phyloP scores from a whole-genome alignment of 2,797 vertebrate species.

The Falco naumanni region DNA sequence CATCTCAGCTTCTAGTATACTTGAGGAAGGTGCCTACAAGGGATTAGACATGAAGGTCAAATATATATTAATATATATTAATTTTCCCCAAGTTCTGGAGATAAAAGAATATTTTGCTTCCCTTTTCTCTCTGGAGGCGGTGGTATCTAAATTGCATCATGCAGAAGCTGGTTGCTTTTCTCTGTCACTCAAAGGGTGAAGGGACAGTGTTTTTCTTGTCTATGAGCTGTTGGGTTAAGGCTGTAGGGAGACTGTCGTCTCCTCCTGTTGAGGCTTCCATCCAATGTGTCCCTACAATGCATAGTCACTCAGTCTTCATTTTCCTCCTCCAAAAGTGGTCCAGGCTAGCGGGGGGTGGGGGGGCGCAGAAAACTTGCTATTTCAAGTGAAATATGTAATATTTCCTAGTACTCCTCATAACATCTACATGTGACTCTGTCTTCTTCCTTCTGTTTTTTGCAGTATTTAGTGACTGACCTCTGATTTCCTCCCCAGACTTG shows the following conservation, averaged over 20 bases:
- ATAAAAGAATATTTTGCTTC: background rate
- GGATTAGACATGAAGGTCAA: background rate
- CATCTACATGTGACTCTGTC: background rate
- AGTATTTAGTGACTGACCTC: background rate
- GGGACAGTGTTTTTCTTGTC: background rate
- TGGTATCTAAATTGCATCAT: background rate
- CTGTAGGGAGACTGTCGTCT: background rate
- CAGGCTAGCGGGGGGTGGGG: background rate
- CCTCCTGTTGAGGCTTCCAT: background rate
- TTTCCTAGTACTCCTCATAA: background rate
- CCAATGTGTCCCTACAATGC: rapidly evolving
- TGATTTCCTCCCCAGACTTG: background rate
- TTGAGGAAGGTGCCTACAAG: background rate
- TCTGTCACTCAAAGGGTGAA: background rate
- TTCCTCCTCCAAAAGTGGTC: background rate
- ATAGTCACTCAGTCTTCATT: rapidly evolving
- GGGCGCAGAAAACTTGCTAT: background rate
- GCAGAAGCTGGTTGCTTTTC: background rate
- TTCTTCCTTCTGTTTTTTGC: background rate
- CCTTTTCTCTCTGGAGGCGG: background rate
- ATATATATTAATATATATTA: background rate
- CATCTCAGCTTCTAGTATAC: background rate
- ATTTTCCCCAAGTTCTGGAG: background rate
- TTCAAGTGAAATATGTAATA: background rate
- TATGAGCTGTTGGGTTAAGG: background rate